Base-by-base conservation (phyloP, 2,797 vertebrate species). In the Hipposideros larvatus region DNA sequence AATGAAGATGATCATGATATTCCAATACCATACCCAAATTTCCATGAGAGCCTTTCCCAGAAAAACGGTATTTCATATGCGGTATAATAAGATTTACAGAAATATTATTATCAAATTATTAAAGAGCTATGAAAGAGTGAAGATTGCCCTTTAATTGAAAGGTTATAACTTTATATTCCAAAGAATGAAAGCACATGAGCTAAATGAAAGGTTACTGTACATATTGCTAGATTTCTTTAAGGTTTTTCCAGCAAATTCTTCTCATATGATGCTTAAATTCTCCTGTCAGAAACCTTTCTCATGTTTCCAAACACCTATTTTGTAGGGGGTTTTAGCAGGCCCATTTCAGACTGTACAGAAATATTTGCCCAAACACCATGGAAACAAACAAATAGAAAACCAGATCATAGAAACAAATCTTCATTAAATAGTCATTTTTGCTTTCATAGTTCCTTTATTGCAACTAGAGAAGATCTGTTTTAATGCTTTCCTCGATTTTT, bases 321-420 rank as follows among this genome's bases (percentile, higher is more conserved):
- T 92, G 63, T 71, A 96, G 90, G 78, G 77, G 37, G 61, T 96
- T 97, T 97, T 68, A 98, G 90, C 15, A 96, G 91, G 22, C 91
- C 51, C 31, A 59, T 96, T 97, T 97, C 85, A 97, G 79, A 77
- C 26, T 94, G 37, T 87, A 91, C 4, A 78, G 96, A 97, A 97
- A 74, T 79, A 90, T 98, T 94, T 98, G 71, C 84, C 97, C 84
- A 55, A 90, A 92, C 97, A 28, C 55, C 94, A 74, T 90, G 78
- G 85, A 98, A 96, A 74, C 66, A 91, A 95, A 91, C 96, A 95
- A 95, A 65, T 79, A 97, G 82, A 90, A 97, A 97, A 97, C n/a
- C 53, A 89, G 48, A 55, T 93, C 59, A 26, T 94, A 75, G 85
- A 97, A 97, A 96, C 74, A 96, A 96, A 95, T 90, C 68, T 95